Conservation (phyloP, 2,113 vertebrate genomes). For the Rhinoptilus africanus region DNA sequence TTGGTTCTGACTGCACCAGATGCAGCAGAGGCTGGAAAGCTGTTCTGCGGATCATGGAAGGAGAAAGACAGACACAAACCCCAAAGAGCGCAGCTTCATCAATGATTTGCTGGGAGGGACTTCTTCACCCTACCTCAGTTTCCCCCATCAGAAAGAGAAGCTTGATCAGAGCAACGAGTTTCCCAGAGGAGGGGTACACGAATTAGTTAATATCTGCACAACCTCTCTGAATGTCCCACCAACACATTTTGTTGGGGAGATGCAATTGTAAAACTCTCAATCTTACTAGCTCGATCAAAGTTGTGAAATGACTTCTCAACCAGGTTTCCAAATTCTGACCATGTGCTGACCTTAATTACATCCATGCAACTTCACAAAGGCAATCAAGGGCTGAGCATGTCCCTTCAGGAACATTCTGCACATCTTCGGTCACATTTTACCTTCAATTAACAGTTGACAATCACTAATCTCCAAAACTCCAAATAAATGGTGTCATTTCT, state of each 20-base stretch:
- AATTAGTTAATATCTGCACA: neutral
- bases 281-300: neutral
- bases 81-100: neutral
- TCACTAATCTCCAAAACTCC: neutral
- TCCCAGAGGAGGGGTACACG: neutral
- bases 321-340: accelerated
- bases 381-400: neutral
- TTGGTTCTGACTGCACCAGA: neutral
- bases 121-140: neutral
- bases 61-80: neutral
- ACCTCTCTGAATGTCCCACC: neutral
- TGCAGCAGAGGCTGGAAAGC: neutral
- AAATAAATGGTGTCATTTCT: neutral
- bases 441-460: neutral
- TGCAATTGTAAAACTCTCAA: neutral
- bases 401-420: neutral
- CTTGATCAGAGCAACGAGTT: neutral
- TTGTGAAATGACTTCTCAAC: neutral
- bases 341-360: neutral
- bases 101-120: neutral
- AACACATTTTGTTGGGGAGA: too few relatives aligned
- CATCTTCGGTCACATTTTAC: neutral
- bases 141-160: neutral
- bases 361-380: neutral
- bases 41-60: neutral